These are phyloP conservation scores for Mastacembelus armatus DNA, from an alignment of 2,797 vertebrate species.

Conservation along the genomic window DNA sequence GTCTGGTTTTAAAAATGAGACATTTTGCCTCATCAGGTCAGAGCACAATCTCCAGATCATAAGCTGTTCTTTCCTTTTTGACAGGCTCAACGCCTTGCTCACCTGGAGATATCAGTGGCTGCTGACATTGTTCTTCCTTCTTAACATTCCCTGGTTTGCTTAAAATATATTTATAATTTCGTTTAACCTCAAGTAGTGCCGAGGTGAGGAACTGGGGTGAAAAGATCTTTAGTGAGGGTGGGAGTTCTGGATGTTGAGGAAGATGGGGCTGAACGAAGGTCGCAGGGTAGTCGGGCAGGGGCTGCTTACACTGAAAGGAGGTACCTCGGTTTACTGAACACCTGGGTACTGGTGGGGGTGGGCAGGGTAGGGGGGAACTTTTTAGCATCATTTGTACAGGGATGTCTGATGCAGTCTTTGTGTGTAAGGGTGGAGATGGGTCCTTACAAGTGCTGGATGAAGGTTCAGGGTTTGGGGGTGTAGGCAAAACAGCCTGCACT, in stretches of 20 bases:
- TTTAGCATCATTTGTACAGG: neutral
- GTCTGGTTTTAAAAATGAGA: neutral
- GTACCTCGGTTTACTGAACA: no score
- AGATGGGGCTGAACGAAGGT: neutral
- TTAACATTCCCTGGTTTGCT: neutral
- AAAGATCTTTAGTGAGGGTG: slow-evolving; percentile 55
- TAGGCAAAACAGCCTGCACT: neutral
- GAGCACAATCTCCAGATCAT: slow-evolving; percentile 72
- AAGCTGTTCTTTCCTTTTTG: slow-evolving; percentile 56
- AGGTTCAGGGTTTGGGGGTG: neutral
- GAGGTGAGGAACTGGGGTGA: slow-evolving; percentile 70
- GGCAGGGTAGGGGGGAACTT: neutral
- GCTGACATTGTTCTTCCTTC: slow-evolving; percentile 10
- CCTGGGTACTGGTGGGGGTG: neutral
- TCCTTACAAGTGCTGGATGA: neutral
- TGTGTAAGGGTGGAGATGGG: neutral
- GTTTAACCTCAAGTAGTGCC: slow-evolving; percentile 63
- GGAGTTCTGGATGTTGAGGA: slow-evolving; percentile 12
- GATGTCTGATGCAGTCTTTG: neutral
- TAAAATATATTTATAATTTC: slow-evolving; percentile 69
- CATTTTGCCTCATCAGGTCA: slow-evolving; percentile 28
- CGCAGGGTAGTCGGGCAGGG: neutral
- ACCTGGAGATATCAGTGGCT: neutral
- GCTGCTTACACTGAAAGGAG: neutral
- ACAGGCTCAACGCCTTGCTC: neutral